A percentile compares a stretch with the other conserved stretches of the same genome.
Conservation (phyloP, 1,140 invertebrate genomes). For the Philotrypesis tridentata region DNA sequence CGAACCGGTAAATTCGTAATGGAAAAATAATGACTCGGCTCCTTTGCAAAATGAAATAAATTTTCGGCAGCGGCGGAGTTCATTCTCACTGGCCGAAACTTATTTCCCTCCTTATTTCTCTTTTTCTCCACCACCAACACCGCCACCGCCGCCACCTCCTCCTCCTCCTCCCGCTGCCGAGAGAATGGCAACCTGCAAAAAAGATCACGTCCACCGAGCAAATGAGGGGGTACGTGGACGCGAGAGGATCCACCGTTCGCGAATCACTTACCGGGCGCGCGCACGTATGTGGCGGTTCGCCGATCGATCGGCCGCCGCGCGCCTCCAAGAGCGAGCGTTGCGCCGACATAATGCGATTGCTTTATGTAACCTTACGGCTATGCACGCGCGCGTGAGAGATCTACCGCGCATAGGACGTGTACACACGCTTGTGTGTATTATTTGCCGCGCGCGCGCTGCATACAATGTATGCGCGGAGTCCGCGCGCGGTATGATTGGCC, state of each 20-base stretch:
- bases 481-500: background rate
- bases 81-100: slow-evolving; percentile 16
- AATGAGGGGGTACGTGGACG: slow-evolving; percentile 27
- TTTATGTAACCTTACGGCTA: slow-evolving; percentile 36
- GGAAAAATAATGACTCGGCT: background rate
- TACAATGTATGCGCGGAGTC: background rate
- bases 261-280: slow-evolving; percentile 23
- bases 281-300: background rate
- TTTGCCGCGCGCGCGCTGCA: too few species aligned
- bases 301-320: slow-evolving; percentile 18
- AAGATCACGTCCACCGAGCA: slow-evolving; percentile 31
- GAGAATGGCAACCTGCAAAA: slow-evolving; percentile 37
- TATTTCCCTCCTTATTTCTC: slow-evolving; percentile 36
- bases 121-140: background rate
- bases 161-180: too few species aligned
- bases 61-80: background rate
- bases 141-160: too few species aligned
- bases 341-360: slow-evolving; percentile 40
- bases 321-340: too few species aligned
- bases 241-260: slow-evolving; percentile 37
- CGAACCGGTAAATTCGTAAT: background rate
- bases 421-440: background rate
- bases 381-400: background rate
- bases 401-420: too few species aligned
- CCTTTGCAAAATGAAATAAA: slow-evolving; percentile 25